Conservation (phyloP, 2,113 vertebrate species). For the Rhegmatorhina hoffmannsi region DNA sequence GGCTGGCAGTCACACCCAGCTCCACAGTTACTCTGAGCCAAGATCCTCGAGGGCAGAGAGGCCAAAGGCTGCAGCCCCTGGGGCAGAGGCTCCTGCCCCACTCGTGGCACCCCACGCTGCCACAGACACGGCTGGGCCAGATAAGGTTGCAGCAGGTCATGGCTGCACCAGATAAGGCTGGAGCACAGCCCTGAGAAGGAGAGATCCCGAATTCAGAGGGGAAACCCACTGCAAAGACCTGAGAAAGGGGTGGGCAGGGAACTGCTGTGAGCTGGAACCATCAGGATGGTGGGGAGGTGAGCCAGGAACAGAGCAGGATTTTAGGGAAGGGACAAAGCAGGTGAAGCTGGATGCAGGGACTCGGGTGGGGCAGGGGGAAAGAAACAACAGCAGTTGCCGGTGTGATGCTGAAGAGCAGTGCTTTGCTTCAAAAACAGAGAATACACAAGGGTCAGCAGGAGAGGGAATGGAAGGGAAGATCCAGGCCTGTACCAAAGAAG, state of each 20-base stretch:
- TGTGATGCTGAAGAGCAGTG: not conserved
- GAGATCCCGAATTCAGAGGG: accelerated
- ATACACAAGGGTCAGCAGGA: not conserved
- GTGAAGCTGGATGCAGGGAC: not conserved
- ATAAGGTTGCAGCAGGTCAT: not conserved
- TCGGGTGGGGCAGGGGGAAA: not conserved
- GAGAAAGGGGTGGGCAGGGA: not conserved
- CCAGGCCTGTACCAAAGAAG: not conserved
- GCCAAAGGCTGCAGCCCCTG: not conserved
- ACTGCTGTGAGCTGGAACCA: not conserved
- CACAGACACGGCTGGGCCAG: not conserved
- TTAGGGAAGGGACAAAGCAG: not conserved
- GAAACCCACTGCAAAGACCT: not conserved
- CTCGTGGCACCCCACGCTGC: accelerated
- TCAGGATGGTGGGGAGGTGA: not conserved
- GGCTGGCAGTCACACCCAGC: accelerated
- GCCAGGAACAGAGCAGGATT: not conserved
- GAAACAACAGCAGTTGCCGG: not conserved
- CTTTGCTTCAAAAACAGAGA: not conserved
- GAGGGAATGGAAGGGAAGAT: not conserved
- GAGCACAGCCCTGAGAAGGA: not conserved
- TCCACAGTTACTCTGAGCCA: not conserved
- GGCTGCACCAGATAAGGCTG: constrained; percentile 1
- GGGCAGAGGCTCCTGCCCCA: not conserved
- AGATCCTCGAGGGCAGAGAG: not conserved